Evolutionary conservation across 2,888 invertebrate genomes (phyloP), one percentile per base, ranked within the genome.

Genomic region (Hirtodrosophila histrioides): DNA sequence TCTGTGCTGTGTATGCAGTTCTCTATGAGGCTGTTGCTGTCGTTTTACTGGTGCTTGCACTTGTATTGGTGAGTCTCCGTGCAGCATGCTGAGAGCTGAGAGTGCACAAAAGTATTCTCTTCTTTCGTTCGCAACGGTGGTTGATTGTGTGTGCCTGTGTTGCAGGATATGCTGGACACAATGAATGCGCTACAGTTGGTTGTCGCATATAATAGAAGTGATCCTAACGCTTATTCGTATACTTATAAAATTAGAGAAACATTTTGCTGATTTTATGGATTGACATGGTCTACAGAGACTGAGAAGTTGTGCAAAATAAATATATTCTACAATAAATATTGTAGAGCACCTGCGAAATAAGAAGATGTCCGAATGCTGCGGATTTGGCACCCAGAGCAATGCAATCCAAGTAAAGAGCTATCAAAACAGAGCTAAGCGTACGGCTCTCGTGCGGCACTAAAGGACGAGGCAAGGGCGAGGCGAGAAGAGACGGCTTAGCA

Each of bases 1-100:
- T 89, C 89, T 89, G 89, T 76, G 71, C 62, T 55, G 10, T 78
- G 65, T 72, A 71, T 72, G 85, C 86, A 83, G 44, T 68, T 44
- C 65, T 56, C 78, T 51, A 56, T 73, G 63, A 60, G 54, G 51
- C 54, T 55, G 53, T 56, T 71, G 66, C 77, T 70, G 65, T 39
- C 69, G 58, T 78, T 66, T 63, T 43, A 76, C 78, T 74, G 74
- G 80, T 51, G 51, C 54, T 31, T 78, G 71, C 69, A 63, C 11
- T 54, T 53, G 89, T 88, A 43, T 78, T 69, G 51, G 88, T 88
- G 77, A 60, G 61, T 53, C 48, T 49, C 60, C 61, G 33, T 74
- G 71, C 69, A 75, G 66, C 43, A 17, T 54, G 65, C 76, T 27
- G 76, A 71, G 68, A 60, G 50, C 45, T 35, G 62, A 60, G 78